These are phyloP conservation scores for Hippocampus mohnikei DNA, from an alignment of 2,113 vertebrate species.

Conservation along the genomic window DNA sequence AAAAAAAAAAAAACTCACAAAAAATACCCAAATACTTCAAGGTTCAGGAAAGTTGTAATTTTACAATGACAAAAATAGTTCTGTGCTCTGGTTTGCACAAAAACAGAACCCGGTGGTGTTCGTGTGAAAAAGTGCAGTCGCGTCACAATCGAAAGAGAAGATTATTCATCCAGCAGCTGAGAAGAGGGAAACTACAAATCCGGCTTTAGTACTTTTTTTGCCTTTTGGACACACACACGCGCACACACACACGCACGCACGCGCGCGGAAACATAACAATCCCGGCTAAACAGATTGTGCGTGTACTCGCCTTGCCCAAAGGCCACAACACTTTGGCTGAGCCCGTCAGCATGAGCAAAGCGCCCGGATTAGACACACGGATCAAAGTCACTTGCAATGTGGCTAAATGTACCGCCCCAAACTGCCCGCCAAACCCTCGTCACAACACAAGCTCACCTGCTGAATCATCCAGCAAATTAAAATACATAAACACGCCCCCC, in stretches of 20 bases:
- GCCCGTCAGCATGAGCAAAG: conserved; percentile 53
- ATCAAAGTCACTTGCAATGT: conserved; percentile 51
- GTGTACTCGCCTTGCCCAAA: conserved; percentile 57
- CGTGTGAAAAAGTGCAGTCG: conserved; percentile 46
- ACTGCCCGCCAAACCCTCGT: conserved; percentile 51
- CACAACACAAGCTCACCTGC: background rate
- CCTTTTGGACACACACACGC: conserved; percentile 43
- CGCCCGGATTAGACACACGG: conserved; percentile 59
- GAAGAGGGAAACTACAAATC: conserved; percentile 46
- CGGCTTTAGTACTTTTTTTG: conserved; percentile 49
- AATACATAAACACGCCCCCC: too few relatives aligned
- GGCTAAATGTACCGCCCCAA: conserved; percentile 37
- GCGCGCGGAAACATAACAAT: conserved; percentile 21
- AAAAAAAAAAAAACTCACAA: too few relatives aligned
- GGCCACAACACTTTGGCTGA: conserved; percentile 54
- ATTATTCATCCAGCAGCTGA: conserved; percentile 52
- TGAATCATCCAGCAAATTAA: background rate
- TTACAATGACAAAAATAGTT: background rate
- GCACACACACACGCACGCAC: conserved; percentile 2
- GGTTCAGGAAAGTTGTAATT: too few relatives aligned
- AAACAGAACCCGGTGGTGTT: conserved; percentile 29
- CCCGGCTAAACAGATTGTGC: conserved; percentile 64
- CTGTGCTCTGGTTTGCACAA: background rate
- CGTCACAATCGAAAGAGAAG: conserved; percentile 51
- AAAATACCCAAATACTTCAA: too few relatives aligned